These are phyloP conservation scores for Sarcoramphus papa DNA, from an alignment of 2,797 vertebrate species.

Conservation along the genomic window DNA sequence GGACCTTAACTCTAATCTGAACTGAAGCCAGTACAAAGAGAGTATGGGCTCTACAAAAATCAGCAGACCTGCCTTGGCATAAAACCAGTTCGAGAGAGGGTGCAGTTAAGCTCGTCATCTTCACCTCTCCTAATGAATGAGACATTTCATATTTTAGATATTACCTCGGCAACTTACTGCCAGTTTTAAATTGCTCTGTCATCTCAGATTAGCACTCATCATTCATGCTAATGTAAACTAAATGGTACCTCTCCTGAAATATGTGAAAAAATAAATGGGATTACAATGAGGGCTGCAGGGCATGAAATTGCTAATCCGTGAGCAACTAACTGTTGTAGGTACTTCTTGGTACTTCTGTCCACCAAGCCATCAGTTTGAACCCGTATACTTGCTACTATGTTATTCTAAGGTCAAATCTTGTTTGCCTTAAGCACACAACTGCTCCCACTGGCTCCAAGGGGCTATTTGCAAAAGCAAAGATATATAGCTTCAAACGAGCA, in stretches of 20 bases:
- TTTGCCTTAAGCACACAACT: conserved; percentile 11
- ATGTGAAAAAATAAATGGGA: conserved; percentile 12
- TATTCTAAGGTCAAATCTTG: background rate
- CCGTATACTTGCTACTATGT: background rate
- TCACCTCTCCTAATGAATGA: background rate
- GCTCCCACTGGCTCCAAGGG: background rate
- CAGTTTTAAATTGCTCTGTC: conserved; percentile 44
- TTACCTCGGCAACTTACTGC: conserved; percentile 14
- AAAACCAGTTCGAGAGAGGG: background rate
- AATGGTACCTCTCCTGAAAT: conserved; percentile 25
- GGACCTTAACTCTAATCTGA: conserved; percentile 8
- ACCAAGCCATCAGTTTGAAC: background rate
- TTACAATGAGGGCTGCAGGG: conserved; percentile 11
- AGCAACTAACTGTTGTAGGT: background rate
- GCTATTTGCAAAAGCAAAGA: background rate
- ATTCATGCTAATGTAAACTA: conserved; percentile 36
- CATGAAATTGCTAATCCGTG: background rate
- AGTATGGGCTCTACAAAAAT: background rate
- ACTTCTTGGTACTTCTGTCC: background rate
- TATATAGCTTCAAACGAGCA: background rate
- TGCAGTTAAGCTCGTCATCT: background rate
- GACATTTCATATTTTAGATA: conserved; percentile 21
- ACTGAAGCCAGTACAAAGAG: background rate
- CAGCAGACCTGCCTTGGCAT: background rate
- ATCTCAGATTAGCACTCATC: conserved; percentile 37